Evolutionary conservation across 2,888 invertebrate species (phyloP).

Genomic region (Onchidella celtica): DNA sequence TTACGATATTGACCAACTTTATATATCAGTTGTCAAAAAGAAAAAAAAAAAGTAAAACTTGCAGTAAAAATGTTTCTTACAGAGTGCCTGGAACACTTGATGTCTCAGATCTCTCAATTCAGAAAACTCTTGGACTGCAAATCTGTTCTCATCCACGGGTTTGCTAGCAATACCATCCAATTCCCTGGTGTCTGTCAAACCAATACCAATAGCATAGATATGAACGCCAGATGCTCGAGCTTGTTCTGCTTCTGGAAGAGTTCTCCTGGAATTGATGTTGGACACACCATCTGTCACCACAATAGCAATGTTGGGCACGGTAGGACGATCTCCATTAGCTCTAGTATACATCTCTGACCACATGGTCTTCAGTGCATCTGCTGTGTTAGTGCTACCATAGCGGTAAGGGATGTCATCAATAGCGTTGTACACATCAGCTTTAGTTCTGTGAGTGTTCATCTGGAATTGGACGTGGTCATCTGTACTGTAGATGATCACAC

Average conservation of each 20-base stretch:
- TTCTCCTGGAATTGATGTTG: conserved; percentile 70
- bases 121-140: conserved; percentile 59
- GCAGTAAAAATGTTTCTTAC: no score
- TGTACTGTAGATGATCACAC: no score
- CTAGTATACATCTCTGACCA: conserved; percentile 63
- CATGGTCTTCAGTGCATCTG: conserved; percentile 70
- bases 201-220: no score
- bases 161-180: conserved; percentile 67
- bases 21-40: no score
- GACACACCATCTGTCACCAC: conserved; percentile 75
- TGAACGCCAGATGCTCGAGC: conserved; percentile 55
- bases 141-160: conserved; percentile 61
- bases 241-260: conserved; percentile 68
- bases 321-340: conserved; percentile 69
- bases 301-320: conserved; percentile 66
- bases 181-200: conserved; percentile 62
- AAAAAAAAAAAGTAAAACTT: no score
- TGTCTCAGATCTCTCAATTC: conserved; percentile 56
- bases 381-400: conserved; percentile 76
- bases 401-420: no score
- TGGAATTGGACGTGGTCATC: no score
- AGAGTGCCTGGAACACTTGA: conserved; percentile 58
- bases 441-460: no score
- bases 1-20: no score
- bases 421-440: no score